Evolutionary conservation across 2,797 vertebrate genomes (phyloP).

Genomic region (Xiphophorus birchmanni): DNA sequence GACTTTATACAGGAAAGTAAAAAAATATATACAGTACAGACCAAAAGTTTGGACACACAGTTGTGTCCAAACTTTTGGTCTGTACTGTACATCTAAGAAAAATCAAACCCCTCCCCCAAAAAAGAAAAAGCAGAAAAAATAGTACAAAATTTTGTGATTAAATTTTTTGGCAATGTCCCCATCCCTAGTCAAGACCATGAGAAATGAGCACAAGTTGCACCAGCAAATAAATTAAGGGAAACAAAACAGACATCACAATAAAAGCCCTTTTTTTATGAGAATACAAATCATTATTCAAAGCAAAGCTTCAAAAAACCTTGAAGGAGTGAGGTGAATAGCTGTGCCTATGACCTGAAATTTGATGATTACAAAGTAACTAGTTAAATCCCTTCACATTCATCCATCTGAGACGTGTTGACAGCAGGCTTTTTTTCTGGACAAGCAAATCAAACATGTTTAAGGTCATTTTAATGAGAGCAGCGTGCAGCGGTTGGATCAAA

Average conservation of each 20-base stretch:
- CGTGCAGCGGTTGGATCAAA: conserved; percentile 7
- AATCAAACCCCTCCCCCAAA: too few relatives aligned
- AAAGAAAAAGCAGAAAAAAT: too few relatives aligned
- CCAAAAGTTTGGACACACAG: too few relatives aligned
- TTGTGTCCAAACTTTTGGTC: too few relatives aligned
- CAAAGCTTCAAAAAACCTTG: conserved; percentile 6
- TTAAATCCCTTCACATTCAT: conserved; percentile 28
- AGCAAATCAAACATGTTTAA: conserved; percentile 28
- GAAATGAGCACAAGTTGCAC: not conserved
- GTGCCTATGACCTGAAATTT: conserved; percentile 38
- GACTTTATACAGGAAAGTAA: too few relatives aligned
- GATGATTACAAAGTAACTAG: conserved; percentile 19
- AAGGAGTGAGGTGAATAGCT: conserved; percentile 42
- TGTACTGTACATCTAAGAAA: too few relatives aligned
- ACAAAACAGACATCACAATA: conserved; percentile 10
- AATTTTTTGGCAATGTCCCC: too few relatives aligned
- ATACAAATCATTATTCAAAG: not conserved
- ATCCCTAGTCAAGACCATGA: not conserved
- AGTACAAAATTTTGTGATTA: too few relatives aligned
- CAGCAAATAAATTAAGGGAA: not conserved
- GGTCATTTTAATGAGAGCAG: conserved; percentile 22
- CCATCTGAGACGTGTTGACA: conserved; percentile 8
- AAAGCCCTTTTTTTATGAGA: not conserved
- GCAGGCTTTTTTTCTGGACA: not conserved
- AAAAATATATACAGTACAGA: too few relatives aligned